Conservation (phyloP, 37 sponge, comb jelly and placozoan genomes). For the Dysidea cf. avara region DNA sequence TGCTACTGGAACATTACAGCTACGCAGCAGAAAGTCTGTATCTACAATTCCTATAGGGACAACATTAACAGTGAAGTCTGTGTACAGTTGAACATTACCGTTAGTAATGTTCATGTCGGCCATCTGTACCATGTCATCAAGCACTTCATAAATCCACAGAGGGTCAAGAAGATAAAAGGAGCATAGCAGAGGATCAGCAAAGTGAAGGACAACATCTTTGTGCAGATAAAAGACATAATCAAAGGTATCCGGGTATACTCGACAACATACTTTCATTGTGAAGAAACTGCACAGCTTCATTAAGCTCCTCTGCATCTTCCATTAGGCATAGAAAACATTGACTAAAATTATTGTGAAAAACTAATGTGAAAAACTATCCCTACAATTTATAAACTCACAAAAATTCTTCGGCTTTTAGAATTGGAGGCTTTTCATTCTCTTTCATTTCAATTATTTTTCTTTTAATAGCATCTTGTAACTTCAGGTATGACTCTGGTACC, state of each 20-base stretch:
- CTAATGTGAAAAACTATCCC: too few species aligned
- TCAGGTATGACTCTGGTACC: conserved; percentile 59
- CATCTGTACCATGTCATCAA: too few species aligned
- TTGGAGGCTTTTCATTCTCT: conserved; percentile 23
- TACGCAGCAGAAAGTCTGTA: too few species aligned
- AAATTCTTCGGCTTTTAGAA: conserved; percentile 48
- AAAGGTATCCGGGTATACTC: too few species aligned
- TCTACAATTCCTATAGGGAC: too few species aligned
- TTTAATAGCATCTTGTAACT: conserved; percentile 49
- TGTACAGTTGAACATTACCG: too few species aligned
- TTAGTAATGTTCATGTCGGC: too few species aligned
- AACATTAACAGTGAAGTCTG: too few species aligned
- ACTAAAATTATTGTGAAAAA: not conserved
- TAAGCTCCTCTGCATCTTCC: conserved; percentile 73
- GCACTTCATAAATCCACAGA: conserved; percentile 91
- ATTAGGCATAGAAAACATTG: conserved; percentile 44
- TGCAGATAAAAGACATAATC: too few species aligned
- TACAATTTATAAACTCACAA: conserved; percentile 5
- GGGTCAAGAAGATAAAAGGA: conserved; percentile 88
- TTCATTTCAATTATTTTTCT: conserved; percentile 7
- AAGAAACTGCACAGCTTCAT: conserved; percentile 76
- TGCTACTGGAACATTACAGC: too few species aligned
- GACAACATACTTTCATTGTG: too few species aligned
- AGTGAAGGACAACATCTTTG: conserved; percentile 84
- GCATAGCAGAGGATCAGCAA: conserved; percentile 65